phyloP scores from a whole-genome alignment of 2,888 invertebrate genomes.

The Cerastis rubricosa region DNA sequence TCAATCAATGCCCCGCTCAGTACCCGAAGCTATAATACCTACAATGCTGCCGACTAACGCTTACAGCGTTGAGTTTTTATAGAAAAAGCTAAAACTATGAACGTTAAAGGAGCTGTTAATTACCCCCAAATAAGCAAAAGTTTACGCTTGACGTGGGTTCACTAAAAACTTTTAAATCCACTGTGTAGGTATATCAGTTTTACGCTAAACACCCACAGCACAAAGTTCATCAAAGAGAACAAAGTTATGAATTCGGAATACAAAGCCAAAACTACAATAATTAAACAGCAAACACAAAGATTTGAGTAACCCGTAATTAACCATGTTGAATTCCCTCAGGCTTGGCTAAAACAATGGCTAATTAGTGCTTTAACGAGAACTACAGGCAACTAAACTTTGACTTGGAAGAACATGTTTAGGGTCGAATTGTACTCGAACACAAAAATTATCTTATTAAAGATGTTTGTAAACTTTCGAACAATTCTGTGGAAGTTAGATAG shows the following conservation, averaged over 20 bases:
- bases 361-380: constrained; percentile 48
- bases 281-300: constrained; percentile 43
- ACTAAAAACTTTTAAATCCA: background rate
- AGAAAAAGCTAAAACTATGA: background rate
- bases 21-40: too few relatives aligned
- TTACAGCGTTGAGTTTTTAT: background rate
- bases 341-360: constrained; percentile 55
- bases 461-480: constrained; percentile 21
- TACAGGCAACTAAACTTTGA: constrained; percentile 2
- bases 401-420: constrained; percentile 15
- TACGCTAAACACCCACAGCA: background rate
- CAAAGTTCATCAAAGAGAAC: constrained; percentile 31
- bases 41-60: background rate
- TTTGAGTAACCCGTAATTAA: constrained; percentile 48
- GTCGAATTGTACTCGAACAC: constrained; percentile 18
- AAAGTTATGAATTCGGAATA: constrained; percentile 22
- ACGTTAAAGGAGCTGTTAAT: background rate
- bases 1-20: too few relatives aligned
- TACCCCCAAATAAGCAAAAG: background rate
- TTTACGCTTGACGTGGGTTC: background rate
- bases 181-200: constrained; percentile 20
- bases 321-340: constrained; percentile 18
- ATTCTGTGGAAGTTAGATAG: background rate
- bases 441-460: constrained; percentile 39
- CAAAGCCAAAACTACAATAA: constrained; percentile 32